Base-by-base conservation (phyloP, 2,888 invertebrate genomes). In the Rhingia rostrata region DNA sequence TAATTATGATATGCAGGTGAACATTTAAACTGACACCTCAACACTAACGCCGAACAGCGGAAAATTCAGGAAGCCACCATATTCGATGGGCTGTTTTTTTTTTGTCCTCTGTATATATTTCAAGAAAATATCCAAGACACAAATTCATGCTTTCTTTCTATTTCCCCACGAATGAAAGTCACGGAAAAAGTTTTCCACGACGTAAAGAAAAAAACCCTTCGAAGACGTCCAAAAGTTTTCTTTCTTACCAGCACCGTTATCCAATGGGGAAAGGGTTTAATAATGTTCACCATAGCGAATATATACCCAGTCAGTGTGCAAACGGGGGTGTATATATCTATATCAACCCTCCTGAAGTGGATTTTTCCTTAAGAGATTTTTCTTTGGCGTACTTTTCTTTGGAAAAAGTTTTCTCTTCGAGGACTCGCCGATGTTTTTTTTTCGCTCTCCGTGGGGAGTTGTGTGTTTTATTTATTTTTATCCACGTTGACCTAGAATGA, bases 361-460 rank as follows among this genome's bases (percentile, higher is more conserved):
- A 69, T 86, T 86, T 87, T 87, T 87, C 87, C 87, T 87, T 86
- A 84, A 88, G 89, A 86, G 87, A 86, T 72, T 63, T 69, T 84
- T 75, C 66, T 66, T 66, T 45, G 69, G 60, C 75, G 80, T 87
- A 87, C 87, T 87, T 87, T 87, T 87, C 87, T 83, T 78, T 87
- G 87, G 77, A 87, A 88, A 22, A 88, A 39, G n/a, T 88, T 87
- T 86, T 79, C 61, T 77, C 81, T 74, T 33, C 69, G 54, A 30
- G 10, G 45, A 41, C 10, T 32, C 6, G n/a, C 4, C 10, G 14
- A 22, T 3, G 12, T n/a, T 41, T 63, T 58, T 74, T 60, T 49
- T 32, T 49, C 61, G 53, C 63, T 86, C 64, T 64, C 32, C 9
- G 49, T 37, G 47, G 32, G 47, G 37, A 33, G 10, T 9, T 43